These are phyloP conservation scores for Polyommatus iphigenia DNA, from an alignment of 2,888 invertebrate species.

Conservation along the genomic window DNA sequence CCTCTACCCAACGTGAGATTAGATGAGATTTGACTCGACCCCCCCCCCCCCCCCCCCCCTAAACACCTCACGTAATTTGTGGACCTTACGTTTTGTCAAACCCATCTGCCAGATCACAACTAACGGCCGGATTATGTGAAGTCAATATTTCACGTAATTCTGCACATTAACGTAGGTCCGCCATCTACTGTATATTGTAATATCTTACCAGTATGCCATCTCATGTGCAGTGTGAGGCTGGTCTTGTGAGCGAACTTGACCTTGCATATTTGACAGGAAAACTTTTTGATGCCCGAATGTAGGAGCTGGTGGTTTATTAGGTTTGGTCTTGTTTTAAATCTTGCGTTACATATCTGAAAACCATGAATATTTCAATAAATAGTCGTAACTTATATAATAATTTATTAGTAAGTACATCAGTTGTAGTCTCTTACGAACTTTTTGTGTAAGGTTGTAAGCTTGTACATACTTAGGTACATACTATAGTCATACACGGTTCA, in stretches of 20 bases:
- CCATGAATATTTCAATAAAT: not conserved
- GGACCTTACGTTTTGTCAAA: too few species aligned
- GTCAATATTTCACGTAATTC: not conserved
- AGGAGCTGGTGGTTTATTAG: conserved; percentile 85
- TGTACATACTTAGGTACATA: too few species aligned
- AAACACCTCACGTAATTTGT: too few species aligned
- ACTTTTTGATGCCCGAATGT: conserved; percentile 86
- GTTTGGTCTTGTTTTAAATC: conserved; percentile 87
- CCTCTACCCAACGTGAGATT: too few species aligned
- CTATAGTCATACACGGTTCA: too few species aligned
- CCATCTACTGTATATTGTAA: not conserved
- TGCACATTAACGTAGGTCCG: too few species aligned
- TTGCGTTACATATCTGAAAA: conserved; percentile 72
- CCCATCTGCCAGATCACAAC: too few species aligned
- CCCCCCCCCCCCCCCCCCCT: too few species aligned
- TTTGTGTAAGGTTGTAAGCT: too few species aligned
- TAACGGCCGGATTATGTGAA: not conserved
- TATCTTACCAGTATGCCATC: conserved; percentile 82
- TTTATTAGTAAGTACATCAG: not conserved
- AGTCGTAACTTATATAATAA: not conserved
- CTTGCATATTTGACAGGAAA: conserved; percentile 85
- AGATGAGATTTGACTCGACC: too few species aligned
- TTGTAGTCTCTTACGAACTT: not conserved
- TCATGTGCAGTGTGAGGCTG: conserved; percentile 86
- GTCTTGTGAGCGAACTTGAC: conserved; percentile 89